Percentiles rank a stretch among this genome's conserved stretches.
Evolutionary conservation across 2,888 invertebrate genomes (phyloP).

Genomic region (Congeria kusceri): DNA sequence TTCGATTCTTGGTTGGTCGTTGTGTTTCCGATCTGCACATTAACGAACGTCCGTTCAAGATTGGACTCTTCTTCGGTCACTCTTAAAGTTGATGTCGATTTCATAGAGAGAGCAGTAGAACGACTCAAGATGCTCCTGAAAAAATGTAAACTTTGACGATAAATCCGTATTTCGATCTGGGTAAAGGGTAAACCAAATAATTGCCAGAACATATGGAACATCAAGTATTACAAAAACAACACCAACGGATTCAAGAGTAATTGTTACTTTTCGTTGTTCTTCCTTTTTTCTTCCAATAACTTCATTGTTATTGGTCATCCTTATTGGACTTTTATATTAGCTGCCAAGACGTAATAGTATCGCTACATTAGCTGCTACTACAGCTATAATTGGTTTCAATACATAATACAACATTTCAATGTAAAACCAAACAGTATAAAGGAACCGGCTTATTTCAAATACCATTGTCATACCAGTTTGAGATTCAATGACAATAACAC

Average conservation of each 20-base stretch:
- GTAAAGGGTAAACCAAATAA: neutral
- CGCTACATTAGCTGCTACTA: constrained; percentile 6
- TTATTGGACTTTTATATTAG: constrained; percentile 7
- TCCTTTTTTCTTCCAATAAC: constrained; percentile 9
- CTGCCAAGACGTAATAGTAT: constrained; percentile 13
- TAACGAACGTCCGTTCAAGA: too few species aligned
- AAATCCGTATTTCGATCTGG: too few species aligned
- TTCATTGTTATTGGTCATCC: constrained; percentile 17
- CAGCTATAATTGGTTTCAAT: constrained; percentile 22
- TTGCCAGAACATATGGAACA: constrained; percentile 5
- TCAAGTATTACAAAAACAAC: constrained; percentile 18
- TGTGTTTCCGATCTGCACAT: too few species aligned
- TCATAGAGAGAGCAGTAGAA: too few species aligned
- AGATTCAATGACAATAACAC: neutral
- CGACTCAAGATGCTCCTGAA: too few species aligned
- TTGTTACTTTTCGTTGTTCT: constrained; percentile 27
- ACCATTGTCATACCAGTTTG: neutral
- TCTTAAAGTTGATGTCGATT: too few species aligned
- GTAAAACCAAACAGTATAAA: constrained; percentile 14
- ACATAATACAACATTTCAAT: constrained; percentile 26
- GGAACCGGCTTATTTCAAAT: constrained; percentile 3
- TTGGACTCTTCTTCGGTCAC: too few species aligned
- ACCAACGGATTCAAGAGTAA: constrained; percentile 11
- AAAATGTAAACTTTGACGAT: too few species aligned
- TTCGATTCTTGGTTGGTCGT: too few species aligned